Evolutionary conservation across 2,888 invertebrate species (phyloP).

Genomic region (Tetragonisca angustula): DNA sequence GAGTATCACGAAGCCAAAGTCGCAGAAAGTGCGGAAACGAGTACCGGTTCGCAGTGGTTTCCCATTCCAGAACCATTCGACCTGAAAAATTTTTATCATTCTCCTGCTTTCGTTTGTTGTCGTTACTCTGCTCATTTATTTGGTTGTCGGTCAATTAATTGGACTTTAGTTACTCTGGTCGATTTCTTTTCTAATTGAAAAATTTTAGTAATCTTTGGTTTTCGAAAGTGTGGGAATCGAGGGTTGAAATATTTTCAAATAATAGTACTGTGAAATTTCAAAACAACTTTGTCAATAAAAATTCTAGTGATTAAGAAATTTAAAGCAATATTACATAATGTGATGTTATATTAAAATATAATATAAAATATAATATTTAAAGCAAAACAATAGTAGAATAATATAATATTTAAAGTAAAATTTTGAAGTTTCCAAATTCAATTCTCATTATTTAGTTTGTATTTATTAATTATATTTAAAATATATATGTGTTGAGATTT

Average conservation of each 20-base stretch:
- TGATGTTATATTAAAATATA: too few species aligned
- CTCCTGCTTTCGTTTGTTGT: neutral
- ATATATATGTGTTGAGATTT: too few species aligned
- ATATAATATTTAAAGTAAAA: too few species aligned
- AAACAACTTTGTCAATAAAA: neutral
- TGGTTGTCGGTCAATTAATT: neutral
- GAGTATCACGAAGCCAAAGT: slow-evolving; percentile 98
- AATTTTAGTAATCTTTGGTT: neutral
- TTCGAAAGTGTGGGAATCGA: neutral
- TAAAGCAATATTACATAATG: too few species aligned
- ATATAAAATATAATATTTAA: too few species aligned
- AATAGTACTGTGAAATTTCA: neutral
- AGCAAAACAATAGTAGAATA: too few species aligned
- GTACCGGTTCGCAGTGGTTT: slow-evolving; percentile 95
- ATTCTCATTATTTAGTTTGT: neutral
- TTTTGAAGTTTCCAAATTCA: neutral
- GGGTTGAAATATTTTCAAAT: neutral
- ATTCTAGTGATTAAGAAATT: neutral
- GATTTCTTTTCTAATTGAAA: neutral
- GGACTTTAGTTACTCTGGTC: neutral
- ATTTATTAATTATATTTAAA: too few species aligned
- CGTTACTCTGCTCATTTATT: neutral
- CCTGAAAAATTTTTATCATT: slow-evolving; percentile 81
- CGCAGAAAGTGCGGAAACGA: slow-evolving; percentile 97
- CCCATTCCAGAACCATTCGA: slow-evolving; percentile 98